Evolutionary conservation across 1,140 invertebrate genomes (phyloP).

Genomic region (Archivesica marissinica): DNA sequence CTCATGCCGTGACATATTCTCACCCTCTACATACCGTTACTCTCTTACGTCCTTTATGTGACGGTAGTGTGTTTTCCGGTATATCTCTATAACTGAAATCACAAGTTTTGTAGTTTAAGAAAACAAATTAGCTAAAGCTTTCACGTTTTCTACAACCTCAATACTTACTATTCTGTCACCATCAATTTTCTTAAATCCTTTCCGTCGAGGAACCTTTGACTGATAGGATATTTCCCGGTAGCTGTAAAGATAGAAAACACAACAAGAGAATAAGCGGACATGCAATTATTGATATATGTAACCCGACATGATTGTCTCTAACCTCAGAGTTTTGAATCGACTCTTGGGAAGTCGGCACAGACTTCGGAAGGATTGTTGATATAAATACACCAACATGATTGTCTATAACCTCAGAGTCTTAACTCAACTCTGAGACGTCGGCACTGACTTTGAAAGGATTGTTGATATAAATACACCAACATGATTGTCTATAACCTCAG

Average conservation of each 20-base stretch:
- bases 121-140: not conserved
- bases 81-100: constrained; percentile 61
- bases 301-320: too few species aligned
- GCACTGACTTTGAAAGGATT: too few species aligned
- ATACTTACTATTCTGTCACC: constrained; percentile 50
- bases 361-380: too few species aligned
- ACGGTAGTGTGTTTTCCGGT: not conserved
- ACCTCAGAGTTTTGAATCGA: too few species aligned
- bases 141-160: not conserved
- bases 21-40: constrained; percentile 10
- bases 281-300: constrained; percentile 4
- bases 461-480: not conserved
- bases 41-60: not conserved
- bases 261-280: too few species aligned
- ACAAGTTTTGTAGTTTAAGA: constrained; percentile 13
- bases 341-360: too few species aligned
- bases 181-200: constrained; percentile 57
- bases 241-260: constrained; percentile 42
- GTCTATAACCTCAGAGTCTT: too few species aligned
- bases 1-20: not conserved
- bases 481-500: too few species aligned
- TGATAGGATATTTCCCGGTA: constrained; percentile 30
- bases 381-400: too few species aligned
- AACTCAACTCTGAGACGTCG: too few species aligned
- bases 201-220: not conserved